Base-by-base conservation (phyloP, 1,140 invertebrate species). In the Kradibia gibbosae region DNA sequence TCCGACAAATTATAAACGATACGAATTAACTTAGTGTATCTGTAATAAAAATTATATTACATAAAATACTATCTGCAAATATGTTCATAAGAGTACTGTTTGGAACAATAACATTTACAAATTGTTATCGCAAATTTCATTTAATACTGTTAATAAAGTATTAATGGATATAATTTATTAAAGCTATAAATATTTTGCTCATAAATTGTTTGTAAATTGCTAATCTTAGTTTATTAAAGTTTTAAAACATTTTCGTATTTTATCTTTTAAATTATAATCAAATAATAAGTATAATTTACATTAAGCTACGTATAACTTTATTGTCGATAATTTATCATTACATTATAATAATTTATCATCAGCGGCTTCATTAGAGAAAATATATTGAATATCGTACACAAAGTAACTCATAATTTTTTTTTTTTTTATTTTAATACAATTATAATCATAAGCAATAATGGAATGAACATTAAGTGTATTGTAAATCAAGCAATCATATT, bases 321-420 rank as follows among this genome's bases (percentile, higher is more conserved):
- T 25, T 25, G 28, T 25, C 7, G 28, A 57, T 13, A 25, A 57
- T 28, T 57, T 25, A 25, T 25, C 3, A 57, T 57, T 57, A 25
- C n/a, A 57, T 25, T 57, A 25, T 57, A 8, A 57, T 57, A 25
- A 22, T 57, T 25, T 57, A 25, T 25, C 28, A 8, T 57, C n/a
- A 57, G 17, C 17, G 22, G 28, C 3, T 57, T 17, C 11, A 36
- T 65, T 39, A 22, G 8, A 39, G 39, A 67, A 39, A 67, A n/a
- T 67, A 39, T 39, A 10, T 39, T 15, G 5, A 39, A 36, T 3
- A 17, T 39, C 39, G 3, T 39, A 67, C 3, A 67, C 3, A 39
- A 4, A 67, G 36, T 65, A 36, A 65, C 10, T n/a, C 34, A 67
- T 67, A 67, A 67, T 67, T 39, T 67, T 39, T 67, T 67, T 20